Evolutionary conservation across 2,797 vertebrate genomes (phyloP), one percentile per base, ranked within the genome.

Genomic region (Rousettus madagascariensis): DNA sequence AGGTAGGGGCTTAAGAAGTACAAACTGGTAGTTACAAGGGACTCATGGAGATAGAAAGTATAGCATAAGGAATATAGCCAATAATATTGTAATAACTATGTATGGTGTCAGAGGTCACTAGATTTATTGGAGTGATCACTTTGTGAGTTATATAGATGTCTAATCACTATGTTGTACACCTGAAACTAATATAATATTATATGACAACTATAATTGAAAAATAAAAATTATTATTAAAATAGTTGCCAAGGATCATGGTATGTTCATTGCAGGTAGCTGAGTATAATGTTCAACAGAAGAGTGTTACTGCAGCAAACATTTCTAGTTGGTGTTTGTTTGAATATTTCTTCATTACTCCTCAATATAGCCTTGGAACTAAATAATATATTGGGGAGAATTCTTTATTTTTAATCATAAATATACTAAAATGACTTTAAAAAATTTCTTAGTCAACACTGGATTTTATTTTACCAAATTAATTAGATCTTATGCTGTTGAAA

Each of bases 311-410:
- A 30, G 20, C 78, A 72, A 83, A 88, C 0, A 1, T 46, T 85
- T 24, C 19, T 61, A 63, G 61, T 49, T 49, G 15, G 49, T 71
- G 1, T 46, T 96, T 87, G 5, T 43, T 91, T 95, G 86, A 68
- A 4, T 96, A 85, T 93, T 95, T 95, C 88, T 95, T 63, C 85
- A 86, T 96, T 61, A 84, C 93, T 43, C 63, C 87, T 96, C 80
- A n/a, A 12, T 79, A 71, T 3, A 28, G n/a, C 30, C n/a, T 77
- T n/a, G 57, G 6, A 77, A 83, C 6, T 69, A 91, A 93, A 94
- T 66, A 92, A 78, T 68, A 83, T 1, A 3, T 43, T 79, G 16
- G 7, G 20, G 24, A 55, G 15, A 80, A 78, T 20, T 83, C 38
- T 4, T 46, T 94, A 61, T 86, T 95, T 95, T 96, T 96, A 24